Base-by-base conservation (phyloP, 2,113 vertebrate genomes). In the Scytalopus superciliaris region DNA sequence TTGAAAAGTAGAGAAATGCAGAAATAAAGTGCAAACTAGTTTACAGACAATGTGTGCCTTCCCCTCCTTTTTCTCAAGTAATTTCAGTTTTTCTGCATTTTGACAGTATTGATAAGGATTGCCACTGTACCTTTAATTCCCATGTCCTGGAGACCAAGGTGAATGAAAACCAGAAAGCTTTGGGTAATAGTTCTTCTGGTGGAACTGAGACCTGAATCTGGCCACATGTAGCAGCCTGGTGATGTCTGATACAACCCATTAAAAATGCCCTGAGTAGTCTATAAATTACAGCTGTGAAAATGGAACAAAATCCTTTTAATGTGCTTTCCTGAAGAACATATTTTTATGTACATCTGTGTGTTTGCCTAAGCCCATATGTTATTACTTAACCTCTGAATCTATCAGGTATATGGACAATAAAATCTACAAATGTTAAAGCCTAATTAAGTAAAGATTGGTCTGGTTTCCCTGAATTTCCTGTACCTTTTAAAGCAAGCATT, bases 231-330 rank as follows among this genome's bases (percentile, higher is more conserved):
- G 56, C 64, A 92, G 39, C 66, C 81, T 83, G 59, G 31, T 82
- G 63, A 89, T 95, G 89, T 74, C 78, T 95, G 66, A 92, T 90
- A 92, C 69, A 92, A 89, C 8, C 69, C 75, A 85, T 94, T 95
- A 93, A 96, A 96, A 93, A 74, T 79, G 37, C 75, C 85, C 72
- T 18, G 12, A 81, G 81, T 94, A 97, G 95, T 94, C 91, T 75
- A 94, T 96, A 95, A 96, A 96, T 89, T 79, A 87, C 84, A 93
- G 75, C 92, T 97, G 90, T 96, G 94, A 93, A 96, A 97, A 96
- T 87, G 88, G 90, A 96, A 92, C 88, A 42, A 95, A 92, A 93
- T 88, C 56, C 44, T 87, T 78, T 93, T 90, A 90, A 93, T 96
- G 70, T 84, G 66, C 63, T 96, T 96, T 95, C 57, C 47, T 93